Percentiles rank a stretch among this genome's conserved stretches.
These are phyloP conservation scores for Euschistus heros DNA, from an alignment of 1,140 invertebrate species.

Conservation along the genomic window DNA sequence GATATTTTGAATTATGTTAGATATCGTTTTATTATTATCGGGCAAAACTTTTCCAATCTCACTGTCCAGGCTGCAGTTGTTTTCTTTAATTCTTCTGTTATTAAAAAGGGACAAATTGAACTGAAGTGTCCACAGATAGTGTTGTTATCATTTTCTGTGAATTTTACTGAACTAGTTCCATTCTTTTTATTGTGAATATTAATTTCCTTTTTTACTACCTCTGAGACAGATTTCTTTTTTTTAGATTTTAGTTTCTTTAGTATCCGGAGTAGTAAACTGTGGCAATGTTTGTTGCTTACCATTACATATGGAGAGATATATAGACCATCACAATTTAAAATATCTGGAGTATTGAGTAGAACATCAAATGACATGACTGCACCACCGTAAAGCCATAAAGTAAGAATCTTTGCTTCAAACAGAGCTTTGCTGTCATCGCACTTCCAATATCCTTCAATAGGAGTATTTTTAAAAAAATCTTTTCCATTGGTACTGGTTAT, in stretches of 20 bases:
- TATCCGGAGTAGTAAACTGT: background rate
- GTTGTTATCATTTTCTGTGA: no score
- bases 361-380: background rate
- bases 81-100: no score
- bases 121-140: no score
- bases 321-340: background rate
- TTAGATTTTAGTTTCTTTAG: background rate
- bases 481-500: background rate
- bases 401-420: background rate
- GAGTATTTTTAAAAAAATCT: conserved; percentile 1
- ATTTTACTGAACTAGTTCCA: no score
- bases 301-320: background rate
- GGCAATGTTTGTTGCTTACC: background rate
- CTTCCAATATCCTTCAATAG: background rate
- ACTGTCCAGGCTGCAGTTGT: no score
- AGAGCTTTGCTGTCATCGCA: background rate
- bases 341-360: background rate
- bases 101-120: no score
- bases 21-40: no score
- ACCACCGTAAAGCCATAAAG: background rate
- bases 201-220: background rate
- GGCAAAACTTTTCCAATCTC: no score
- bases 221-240: background rate
- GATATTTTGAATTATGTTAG: no score
- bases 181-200: no score